Conservation (phyloP, 2,797 vertebrate genomes). For the Merluccius polli region DNA sequence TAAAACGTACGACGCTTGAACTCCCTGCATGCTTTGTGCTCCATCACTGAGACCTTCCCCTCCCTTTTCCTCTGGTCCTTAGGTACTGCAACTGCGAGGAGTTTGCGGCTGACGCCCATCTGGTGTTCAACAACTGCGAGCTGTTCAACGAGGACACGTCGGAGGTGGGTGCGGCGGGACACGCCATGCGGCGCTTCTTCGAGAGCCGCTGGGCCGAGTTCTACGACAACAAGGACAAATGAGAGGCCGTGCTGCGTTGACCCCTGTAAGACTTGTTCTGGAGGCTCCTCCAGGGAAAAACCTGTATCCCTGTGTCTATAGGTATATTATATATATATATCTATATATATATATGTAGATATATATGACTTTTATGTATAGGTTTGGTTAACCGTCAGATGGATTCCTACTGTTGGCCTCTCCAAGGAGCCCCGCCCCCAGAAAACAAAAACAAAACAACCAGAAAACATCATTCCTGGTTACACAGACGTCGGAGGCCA, state of each 20-base stretch:
- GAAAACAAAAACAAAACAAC: constrained; percentile 11
- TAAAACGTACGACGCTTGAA: too few species aligned
- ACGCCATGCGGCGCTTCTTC: constrained; percentile 88
- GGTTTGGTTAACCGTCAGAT: constrained; percentile 72
- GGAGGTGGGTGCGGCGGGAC: constrained; percentile 87
- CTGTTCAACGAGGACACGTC: constrained; percentile 95
- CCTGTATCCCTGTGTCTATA: constrained; percentile 68
- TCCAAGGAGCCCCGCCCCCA: constrained; percentile 14
- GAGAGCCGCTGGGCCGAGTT: constrained; percentile 95
- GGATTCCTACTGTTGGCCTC: constrained; percentile 47
- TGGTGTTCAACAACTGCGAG: constrained; percentile 94
- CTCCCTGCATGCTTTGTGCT: background rate
- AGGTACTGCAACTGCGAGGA: constrained; percentile 91
- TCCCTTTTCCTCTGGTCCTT: constrained; percentile 9
- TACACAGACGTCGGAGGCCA: constrained; percentile 25
- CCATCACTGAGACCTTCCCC: background rate
- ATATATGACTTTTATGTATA: constrained; percentile 63
- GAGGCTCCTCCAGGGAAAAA: constrained; percentile 49
- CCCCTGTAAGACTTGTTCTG: constrained; percentile 66
- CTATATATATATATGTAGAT: background rate
- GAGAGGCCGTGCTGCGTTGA: constrained; percentile 35
- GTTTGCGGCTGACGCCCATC: constrained; percentile 85
- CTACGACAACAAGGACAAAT: constrained; percentile 85
- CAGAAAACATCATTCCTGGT: constrained; percentile 50
- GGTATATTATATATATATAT: constrained; percentile 44